Evolutionary conservation across 64 coral and sea anemone species (phyloP).

Genomic region (Cladopsammia gracilis): DNA sequence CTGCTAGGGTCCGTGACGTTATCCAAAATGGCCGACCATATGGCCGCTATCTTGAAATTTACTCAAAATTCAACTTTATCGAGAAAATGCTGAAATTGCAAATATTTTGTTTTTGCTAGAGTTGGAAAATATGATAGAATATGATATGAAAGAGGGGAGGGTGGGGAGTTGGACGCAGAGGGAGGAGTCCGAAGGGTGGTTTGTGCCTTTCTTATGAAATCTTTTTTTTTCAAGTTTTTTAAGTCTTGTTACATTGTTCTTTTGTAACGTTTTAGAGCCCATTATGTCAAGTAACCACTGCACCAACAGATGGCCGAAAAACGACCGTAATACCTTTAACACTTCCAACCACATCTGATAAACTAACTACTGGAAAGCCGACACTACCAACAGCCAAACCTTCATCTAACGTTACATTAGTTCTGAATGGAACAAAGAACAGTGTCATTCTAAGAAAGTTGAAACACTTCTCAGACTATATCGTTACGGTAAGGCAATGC

Average conservation of each 20-base stretch:
- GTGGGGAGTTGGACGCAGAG: too few relatives aligned
- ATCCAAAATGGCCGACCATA: too few relatives aligned
- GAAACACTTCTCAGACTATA: slow-evolving; percentile 76
- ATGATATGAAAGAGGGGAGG: too few relatives aligned
- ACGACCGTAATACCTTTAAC: neutral
- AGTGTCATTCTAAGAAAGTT: slow-evolving; percentile 33
- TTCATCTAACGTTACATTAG: neutral
- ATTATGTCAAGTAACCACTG: neutral
- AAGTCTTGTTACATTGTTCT: neutral
- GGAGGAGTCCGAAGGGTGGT: neutral
- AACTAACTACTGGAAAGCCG: neutral
- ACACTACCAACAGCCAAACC: neutral
- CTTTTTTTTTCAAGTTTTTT: neutral
- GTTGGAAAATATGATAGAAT: too few relatives aligned
- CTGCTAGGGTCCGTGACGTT: too few relatives aligned
- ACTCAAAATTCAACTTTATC: too few relatives aligned
- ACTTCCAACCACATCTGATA: neutral
- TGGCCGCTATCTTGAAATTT: too few relatives aligned
- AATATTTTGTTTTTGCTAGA: too few relatives aligned
- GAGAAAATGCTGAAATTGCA: too few relatives aligned
- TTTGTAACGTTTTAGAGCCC: neutral
- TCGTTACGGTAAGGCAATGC: slow-evolving; percentile 24
- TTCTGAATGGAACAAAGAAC: slow-evolving; percentile 8
- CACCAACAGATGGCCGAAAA: neutral
- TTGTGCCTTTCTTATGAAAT: neutral